Base-by-base conservation (phyloP, 1,140 invertebrate species). In the Drosophila chauvacae region DNA sequence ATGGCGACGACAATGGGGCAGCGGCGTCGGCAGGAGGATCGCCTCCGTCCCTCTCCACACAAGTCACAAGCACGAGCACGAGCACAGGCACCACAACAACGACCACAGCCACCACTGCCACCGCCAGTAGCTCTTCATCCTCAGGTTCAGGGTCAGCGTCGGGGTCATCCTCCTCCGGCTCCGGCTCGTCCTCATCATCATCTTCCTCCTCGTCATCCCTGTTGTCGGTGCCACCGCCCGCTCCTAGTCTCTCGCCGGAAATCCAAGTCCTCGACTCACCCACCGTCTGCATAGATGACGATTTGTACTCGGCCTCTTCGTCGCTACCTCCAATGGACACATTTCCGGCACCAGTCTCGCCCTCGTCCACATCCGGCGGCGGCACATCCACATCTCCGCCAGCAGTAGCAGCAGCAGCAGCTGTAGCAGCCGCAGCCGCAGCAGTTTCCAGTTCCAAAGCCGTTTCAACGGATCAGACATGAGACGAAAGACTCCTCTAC, bases 281-380 rank as follows among this genome's bases (percentile, higher is more conserved):
- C 35, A 73, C 41, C 50, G 72, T 62, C 37, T 73, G 69, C 35
- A 56, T 75, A 16, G 72, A 74, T 18, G 55, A 68, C 35, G 57
- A 63, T 16, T 7, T 71, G 6, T 26, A 35, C 20, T 50, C 69
- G 23, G 45, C 65, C 53, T 58, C 70, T 6, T 73, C 58, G 7
- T 55, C 51, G 14, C 35, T 50, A 50, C 48, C 72, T 41, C 39
- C 70, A 11, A 16, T 73, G 50, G 65, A 72, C 16, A 18, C 57
- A 2, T 65, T 61, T 26, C 62, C 62, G 18, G 16, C 28, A 7
- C 26, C 44, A 4, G 42, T 26, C 18, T 57, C 41, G 23, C 42
- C 42, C 16, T 33, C 55, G 14, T 30, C 65, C 39, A 28, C 35
- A 10, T 65, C 57, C 28, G 30, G 37, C 9, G 42, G n/a, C 9